A percentile compares a stretch with the other conserved stretches of the same genome.
These are phyloP conservation scores for Disparrhopalites patrizii DNA, from an alignment of 2,888 invertebrate species.

Conservation along the genomic window DNA sequence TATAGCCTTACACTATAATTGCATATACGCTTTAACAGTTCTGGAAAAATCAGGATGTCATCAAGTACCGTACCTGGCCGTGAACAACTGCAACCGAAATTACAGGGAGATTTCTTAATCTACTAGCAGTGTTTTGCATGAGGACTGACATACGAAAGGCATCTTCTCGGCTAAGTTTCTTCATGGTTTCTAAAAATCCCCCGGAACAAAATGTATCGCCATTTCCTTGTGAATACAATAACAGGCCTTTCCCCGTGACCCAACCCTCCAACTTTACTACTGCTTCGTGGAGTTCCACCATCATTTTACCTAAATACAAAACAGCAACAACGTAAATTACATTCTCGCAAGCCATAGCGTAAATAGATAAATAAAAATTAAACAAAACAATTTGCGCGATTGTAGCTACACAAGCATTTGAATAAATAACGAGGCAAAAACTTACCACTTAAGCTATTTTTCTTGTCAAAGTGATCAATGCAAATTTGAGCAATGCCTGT, in stretches of 20 bases:
- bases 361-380: not conserved
- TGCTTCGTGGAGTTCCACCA: conserved; percentile 54
- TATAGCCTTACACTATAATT: not conserved
- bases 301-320: conserved; percentile 55
- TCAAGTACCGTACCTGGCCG: conserved; percentile 49
- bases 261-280: conserved; percentile 53
- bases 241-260: conserved; percentile 52
- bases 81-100: conserved; percentile 55
- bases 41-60: not conserved
- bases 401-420: too few relatives aligned
- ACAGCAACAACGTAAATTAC: too few relatives aligned
- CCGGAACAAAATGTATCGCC: conserved; percentile 58
- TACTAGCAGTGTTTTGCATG: conserved; percentile 54
- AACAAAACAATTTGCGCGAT: too few relatives aligned
- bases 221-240: conserved; percentile 53
- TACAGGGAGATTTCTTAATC: conserved; percentile 54
- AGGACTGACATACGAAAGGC: conserved; percentile 53
- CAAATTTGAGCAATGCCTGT: conserved; percentile 54
- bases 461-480: conserved; percentile 53
- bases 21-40: not conserved
- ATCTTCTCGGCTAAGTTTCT: conserved; percentile 50
- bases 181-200: conserved; percentile 49
- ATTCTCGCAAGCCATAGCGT: not conserved
- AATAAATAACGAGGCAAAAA: too few relatives aligned
- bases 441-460: conserved; percentile 56